Evolutionary conservation across 2,113 vertebrate genomes (phyloP).

Genomic region (Notarius quadriscutis): DNA sequence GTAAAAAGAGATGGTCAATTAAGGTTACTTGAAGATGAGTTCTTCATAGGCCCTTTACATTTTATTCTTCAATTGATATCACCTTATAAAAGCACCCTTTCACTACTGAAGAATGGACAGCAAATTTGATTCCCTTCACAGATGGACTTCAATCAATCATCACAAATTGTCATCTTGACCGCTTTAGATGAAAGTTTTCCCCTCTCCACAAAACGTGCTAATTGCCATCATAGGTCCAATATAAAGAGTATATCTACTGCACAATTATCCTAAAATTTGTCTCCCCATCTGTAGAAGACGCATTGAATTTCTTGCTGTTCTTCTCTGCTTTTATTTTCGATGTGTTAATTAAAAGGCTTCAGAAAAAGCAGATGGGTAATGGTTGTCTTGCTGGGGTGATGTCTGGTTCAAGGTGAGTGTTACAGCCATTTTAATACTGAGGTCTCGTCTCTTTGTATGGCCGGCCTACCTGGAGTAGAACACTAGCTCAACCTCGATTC

Average conservation of each 20-base stretch:
- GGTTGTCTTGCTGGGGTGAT: conserved; percentile 73
- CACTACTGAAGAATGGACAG: conserved; percentile 70
- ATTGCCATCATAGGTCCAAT: conserved; percentile 72
- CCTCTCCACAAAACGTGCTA: conserved; percentile 78
- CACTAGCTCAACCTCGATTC: conserved; percentile 34
- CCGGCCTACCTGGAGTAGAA: conserved; percentile 49
- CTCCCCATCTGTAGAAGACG: conserved; percentile 77
- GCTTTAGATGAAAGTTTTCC: conserved; percentile 77
- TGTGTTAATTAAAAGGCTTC: conserved; percentile 79
- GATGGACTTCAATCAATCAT: conserved; percentile 72
- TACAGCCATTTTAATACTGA: conserved; percentile 69
- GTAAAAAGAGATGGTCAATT: conserved; percentile 72
- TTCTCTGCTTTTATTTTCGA: conserved; percentile 76
- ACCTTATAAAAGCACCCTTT: conserved; percentile 78
- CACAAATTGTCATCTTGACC: conserved; percentile 66
- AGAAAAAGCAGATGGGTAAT: conserved; percentile 83
- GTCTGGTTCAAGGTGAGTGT: conserved; percentile 79
- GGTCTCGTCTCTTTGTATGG: conserved; percentile 67
- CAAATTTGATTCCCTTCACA: conserved; percentile 75
- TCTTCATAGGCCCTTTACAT: conserved; percentile 76
- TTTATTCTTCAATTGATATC: conserved; percentile 75
- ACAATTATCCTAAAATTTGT: conserved; percentile 80
- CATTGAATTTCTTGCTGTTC: conserved; percentile 74
- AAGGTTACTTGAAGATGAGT: conserved; percentile 64
- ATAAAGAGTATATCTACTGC: conserved; percentile 79